These are phyloP conservation scores for Columbina picui DNA, from an alignment of 2,113 vertebrate genomes.

Conservation along the genomic window DNA sequence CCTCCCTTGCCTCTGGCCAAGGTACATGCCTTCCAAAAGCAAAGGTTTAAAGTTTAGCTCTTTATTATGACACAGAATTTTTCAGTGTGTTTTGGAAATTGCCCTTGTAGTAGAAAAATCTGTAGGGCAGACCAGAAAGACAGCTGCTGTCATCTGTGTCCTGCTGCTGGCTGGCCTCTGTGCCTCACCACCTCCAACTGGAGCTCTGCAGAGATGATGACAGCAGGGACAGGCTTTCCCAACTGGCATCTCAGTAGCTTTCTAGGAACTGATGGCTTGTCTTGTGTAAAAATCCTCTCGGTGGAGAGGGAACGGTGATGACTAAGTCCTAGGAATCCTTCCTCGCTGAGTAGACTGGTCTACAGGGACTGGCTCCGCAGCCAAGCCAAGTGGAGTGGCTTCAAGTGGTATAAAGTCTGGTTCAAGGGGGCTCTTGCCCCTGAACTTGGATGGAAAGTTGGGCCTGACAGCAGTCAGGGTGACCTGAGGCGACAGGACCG, in stretches of 20 bases:
- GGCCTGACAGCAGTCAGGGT: not conserved
- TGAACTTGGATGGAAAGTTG: not conserved
- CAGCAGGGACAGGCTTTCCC: not conserved
- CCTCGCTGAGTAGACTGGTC: not conserved
- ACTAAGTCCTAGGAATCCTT: not conserved
- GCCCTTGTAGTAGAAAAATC: not conserved
- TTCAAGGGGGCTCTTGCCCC: not conserved
- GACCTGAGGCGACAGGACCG: conserved; percentile 76
- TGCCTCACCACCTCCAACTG: fast-evolving
- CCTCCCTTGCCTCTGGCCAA: not conserved
- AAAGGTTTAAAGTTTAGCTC: not conserved
- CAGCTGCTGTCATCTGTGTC: not conserved
- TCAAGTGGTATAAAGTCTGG: conserved; percentile 8
- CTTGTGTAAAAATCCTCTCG: not conserved
- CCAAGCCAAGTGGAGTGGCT: not conserved
- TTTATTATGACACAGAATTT: conserved; percentile 56
- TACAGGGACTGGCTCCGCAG: not conserved
- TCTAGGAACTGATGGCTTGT: conserved; percentile 19
- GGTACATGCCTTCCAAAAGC: not conserved
- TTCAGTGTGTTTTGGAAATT: not conserved
- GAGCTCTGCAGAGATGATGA: not conserved
- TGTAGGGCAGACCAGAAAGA: not conserved
- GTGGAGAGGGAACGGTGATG: not conserved
- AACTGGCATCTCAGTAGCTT: conserved; percentile 45
- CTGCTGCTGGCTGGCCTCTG: not conserved